Evolutionary conservation across 1,140 invertebrate genomes (phyloP).

Genomic region (Drosophila nannoptera): DNA sequence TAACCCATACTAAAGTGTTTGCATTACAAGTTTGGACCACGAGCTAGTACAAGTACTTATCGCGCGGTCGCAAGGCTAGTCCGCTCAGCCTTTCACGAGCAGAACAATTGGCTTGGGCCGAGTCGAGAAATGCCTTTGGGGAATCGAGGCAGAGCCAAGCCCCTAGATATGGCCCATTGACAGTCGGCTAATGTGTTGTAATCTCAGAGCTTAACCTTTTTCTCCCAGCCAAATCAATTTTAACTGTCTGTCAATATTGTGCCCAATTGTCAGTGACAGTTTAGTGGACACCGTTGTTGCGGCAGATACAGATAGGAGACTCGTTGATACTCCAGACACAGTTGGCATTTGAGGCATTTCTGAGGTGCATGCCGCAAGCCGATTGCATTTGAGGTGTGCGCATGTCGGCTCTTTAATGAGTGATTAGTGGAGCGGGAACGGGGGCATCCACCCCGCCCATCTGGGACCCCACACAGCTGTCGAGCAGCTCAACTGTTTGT

Average conservation of each 20-base stretch:
- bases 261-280: conserved; percentile 65
- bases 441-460: not conserved
- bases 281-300: conserved; percentile 51
- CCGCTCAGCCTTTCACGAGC: not conserved
- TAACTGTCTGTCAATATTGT: conserved; percentile 69
- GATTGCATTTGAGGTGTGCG: conserved; percentile 49
- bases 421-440: conserved; percentile 29
- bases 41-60: not conserved
- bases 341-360: conserved; percentile 43
- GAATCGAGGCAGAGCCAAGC: conserved; percentile 31
- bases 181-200: conserved; percentile 64
- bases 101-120: conserved; percentile 17
- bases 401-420: conserved; percentile 44
- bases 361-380: conserved; percentile 27
- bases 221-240: conserved; percentile 60
- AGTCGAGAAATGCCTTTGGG: conserved; percentile 12
- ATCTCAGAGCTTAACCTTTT: conserved; percentile 66
- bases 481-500: not conserved
- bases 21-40: too few relatives aligned
- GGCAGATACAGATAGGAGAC: conserved; percentile 12
- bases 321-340: conserved; percentile 39
- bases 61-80: not conserved
- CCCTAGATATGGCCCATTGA: conserved; percentile 22
- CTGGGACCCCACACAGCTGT: conserved; percentile 19
- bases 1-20: not conserved